Evolutionary conservation across 2,113 vertebrate genomes (phyloP), one percentile per base, ranked within the genome.

Genomic region (Nerophis ophidion): DNA sequence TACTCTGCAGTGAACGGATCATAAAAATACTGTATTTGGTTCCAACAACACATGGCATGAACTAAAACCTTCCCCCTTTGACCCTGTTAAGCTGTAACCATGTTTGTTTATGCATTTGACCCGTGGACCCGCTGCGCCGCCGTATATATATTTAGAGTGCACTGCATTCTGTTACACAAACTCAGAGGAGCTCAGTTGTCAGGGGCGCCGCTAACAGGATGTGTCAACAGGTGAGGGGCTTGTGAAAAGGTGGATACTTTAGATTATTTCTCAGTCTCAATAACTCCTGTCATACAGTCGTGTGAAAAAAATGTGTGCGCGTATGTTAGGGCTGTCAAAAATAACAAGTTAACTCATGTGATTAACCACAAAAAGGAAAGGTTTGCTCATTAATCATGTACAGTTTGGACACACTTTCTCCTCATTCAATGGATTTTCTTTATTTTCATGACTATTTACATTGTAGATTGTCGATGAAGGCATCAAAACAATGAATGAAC

Each of bases 11-110:
- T n/a, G 52, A 34, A 54, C 14, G 5, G 8, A n/a, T 54, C 34
- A 16, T 26, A 54, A 40, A 8, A 48, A 53, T 2, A 49, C 10
- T 46, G 51, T 38, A 49, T 63, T 44, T 60, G 16, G 35, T 5
- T 64, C 57, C 61, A 66, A 60, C 63, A 61, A 63, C 59, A 19
- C 33, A 47, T 34, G 47, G 42, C 51, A 56, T 10, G 51, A 61
- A 69, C 38, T 42, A 34, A 14, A 66, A 59, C 34, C 33, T 38
- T 51, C 45, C 11, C 13, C n/a, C 33, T 6, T 38, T 19, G 58
- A 36, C 54, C 26, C 10, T 38, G 33, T 26, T 49, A 47, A 17
- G 26, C 33, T 47, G 6, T n/a, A 38, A 63, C n/a, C 13, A 4
- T 16, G 60, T 52, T 48, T 46, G 34, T 33, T 61, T 35, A 3